Percentiles rank a stretch among this genome's conserved stretches.
These are phyloP conservation scores for Lochmaea capreae DNA, from an alignment of 2,888 invertebrate species.

Conservation along the genomic window DNA sequence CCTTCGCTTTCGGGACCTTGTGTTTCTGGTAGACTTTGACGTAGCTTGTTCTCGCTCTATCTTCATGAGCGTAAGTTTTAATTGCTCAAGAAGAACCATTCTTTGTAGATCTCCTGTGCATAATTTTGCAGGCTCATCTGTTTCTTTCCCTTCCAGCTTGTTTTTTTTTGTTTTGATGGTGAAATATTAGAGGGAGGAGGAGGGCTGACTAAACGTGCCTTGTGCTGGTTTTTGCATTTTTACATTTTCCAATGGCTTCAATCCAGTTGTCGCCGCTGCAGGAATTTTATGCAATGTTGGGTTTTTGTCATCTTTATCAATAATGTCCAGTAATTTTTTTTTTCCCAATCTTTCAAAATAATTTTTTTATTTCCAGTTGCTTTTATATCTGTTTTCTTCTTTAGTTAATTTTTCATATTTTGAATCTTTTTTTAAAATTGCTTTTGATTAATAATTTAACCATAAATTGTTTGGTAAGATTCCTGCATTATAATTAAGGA, in stretches of 20 bases:
- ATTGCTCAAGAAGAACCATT: conserved; percentile 20
- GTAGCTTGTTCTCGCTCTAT: conserved; percentile 22
- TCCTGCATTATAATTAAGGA: conserved; percentile 6
- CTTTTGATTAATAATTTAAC: conserved; percentile 4
- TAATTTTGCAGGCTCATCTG: conserved; percentile 22
- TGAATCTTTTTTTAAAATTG: conserved; percentile 9
- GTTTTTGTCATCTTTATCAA: conserved; percentile 20
- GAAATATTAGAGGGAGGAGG: no score
- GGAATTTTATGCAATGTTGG: conserved; percentile 29
- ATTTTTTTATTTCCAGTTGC: conserved; percentile 23
- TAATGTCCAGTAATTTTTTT: conserved; percentile 10
- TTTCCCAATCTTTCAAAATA: conserved; percentile 21
- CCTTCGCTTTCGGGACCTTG: conserved; percentile 10
- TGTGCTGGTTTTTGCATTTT: conserved; percentile 32
- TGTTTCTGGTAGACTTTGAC: conserved; percentile 19
- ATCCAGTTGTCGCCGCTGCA: conserved; percentile 29
- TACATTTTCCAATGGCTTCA: conserved; percentile 33
- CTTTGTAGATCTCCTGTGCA: conserved; percentile 24
- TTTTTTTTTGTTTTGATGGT: conserved; percentile 18
- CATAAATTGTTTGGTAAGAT: conserved; percentile 4
- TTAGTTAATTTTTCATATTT: conserved; percentile 9
- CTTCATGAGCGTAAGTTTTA: no score
- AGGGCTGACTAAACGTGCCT: conserved; percentile 31
- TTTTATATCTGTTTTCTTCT: conserved; percentile 7
- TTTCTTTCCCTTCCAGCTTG: conserved; percentile 10